Evolutionary conservation across 2,113 vertebrate genomes (phyloP), one percentile per base, ranked within the genome.

Genomic region (Poecile atricapillus): DNA sequence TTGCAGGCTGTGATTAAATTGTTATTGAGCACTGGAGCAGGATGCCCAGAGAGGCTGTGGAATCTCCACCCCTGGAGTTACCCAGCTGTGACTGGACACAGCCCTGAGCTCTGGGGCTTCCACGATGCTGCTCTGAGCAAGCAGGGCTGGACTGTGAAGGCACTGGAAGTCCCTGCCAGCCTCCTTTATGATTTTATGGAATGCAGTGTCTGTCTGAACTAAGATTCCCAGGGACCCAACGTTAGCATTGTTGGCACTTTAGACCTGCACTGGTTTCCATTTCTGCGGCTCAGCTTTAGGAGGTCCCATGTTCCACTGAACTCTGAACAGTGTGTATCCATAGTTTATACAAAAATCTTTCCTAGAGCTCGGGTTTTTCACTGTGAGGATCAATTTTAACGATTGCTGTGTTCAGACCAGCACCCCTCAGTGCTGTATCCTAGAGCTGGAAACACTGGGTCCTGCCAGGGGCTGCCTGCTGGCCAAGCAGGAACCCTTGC

Each of bases 1-100:
- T 84, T 69, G 59, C 22, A 81, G 67, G 41, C 80, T 62, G 13
- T 91, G 69, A 90, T 83, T 87, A 64, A 94, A 95, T 94, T 90
- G 65, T 73, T 91, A 94, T 82, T 70, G 86, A 93, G 73, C 83
- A 30, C 41, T 52, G 44, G 31, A 63, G 35, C 18, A 52, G 33
- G 52, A 9, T 82, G 33, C 14, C 39, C 56, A 33, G 56, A 24
- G 46, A 84, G 59, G 37, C 2, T 58, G 60, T 41, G 84, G 78
- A 65, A 77, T 70, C 64, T 89, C 22, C 69, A n/a, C 28, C 22
- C 46, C 16, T 74, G 68, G 22, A 74, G 50, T 35, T n/a, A 6
- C 1, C 86, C n/a, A 84, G 14, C n/a, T 12, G 25, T 2, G 1
- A 14, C 35, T 23, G 46, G 68, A 47, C 13, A 18, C 5, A 6